These are phyloP conservation scores for Alectura lathami DNA, from an alignment of 2,113 vertebrate genomes.

Conservation along the genomic window DNA sequence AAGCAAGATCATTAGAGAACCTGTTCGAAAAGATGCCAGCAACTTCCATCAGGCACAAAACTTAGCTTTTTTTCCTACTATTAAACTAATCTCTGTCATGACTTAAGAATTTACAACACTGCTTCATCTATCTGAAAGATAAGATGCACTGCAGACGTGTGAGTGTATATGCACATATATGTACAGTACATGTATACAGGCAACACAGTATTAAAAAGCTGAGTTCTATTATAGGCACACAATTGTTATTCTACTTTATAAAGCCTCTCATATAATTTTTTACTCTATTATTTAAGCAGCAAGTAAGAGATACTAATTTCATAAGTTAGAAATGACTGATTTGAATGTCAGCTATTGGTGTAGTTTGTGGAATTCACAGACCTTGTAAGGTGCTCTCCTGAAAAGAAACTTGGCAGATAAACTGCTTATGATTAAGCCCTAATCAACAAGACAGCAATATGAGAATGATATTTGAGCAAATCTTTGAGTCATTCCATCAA, in stretches of 20 bases:
- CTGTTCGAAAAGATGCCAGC: constrained; percentile 83
- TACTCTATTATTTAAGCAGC: neutral
- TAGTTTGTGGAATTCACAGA: neutral
- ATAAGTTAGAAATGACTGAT: neutral
- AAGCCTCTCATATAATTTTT: neutral
- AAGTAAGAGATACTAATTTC: neutral
- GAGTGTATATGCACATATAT: fast-evolving
- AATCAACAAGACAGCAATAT: neutral
- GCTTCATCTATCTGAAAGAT: neutral
- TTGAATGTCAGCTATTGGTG: neutral
- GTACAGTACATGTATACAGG: neutral
- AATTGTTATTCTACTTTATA: neutral
- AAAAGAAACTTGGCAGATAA: neutral
- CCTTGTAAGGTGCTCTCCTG: neutral
- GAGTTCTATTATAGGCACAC: neutral
- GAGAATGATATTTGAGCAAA: neutral
- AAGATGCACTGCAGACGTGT: neutral
- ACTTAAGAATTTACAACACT: neutral
- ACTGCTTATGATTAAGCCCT: neutral
- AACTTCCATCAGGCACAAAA: constrained; percentile 77
- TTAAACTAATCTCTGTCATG: constrained; percentile 13
- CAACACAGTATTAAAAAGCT: neutral
- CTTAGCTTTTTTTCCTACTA: neutral
- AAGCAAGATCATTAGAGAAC: constrained; percentile 89
- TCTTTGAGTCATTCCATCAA: neutral